Evolutionary conservation across 2,113 vertebrate genomes (phyloP).

Genomic region (Cathartes aura): DNA sequence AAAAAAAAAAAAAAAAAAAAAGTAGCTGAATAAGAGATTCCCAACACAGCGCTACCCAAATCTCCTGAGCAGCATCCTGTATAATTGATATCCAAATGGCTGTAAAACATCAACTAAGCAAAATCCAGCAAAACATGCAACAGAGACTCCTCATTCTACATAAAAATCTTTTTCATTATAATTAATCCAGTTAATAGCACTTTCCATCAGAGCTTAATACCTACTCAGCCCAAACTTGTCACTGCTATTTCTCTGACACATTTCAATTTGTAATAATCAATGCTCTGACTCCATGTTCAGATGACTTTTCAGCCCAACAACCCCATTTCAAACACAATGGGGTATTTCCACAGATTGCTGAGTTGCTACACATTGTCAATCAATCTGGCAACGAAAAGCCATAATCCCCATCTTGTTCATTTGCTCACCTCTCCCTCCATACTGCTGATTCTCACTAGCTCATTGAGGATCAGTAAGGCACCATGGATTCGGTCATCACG

Average conservation of each 20-base stretch:
- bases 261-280: neutral
- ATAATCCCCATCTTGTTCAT: rapidly evolving
- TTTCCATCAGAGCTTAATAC: neutral
- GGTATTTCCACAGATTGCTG: neutral
- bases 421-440: conserved; percentile 97
- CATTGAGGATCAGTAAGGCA: conserved; percentile 94
- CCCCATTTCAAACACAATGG: neutral
- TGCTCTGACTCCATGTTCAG: neutral
- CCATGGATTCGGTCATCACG: conserved; percentile 95
- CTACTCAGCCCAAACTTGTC: neutral
- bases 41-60: neutral
- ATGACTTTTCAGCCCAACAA: neutral
- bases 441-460: conserved; percentile 98
- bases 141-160: neutral
- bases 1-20: too few species aligned
- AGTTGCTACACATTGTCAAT: neutral
- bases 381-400: neutral
- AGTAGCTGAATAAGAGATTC: neutral
- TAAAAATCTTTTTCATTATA: neutral
- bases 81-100: neutral
- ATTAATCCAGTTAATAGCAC: neutral
- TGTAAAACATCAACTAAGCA: neutral
- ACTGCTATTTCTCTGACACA: neutral
- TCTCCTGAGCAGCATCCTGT: neutral
- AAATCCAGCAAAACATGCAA: neutral